phyloP scores from a whole-genome alignment of 2,113 vertebrate genomes.

The Theropithecus gelada region DNA sequence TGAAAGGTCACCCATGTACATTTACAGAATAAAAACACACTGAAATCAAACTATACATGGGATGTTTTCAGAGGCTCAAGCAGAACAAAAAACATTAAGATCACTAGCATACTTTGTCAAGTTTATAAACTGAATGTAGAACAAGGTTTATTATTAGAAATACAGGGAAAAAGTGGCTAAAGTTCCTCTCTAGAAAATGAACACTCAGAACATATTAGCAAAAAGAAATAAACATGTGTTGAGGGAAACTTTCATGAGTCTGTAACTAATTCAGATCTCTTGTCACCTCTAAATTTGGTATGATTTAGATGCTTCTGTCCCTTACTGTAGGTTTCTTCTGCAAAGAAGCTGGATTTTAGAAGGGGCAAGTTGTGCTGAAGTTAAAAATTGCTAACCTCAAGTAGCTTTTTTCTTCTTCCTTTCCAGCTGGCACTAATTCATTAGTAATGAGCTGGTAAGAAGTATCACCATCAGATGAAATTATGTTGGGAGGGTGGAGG shows the following conservation, averaged over 20 bases:
- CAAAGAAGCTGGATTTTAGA: not conserved
- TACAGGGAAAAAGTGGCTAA: not conserved
- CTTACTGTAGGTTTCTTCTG: not conserved
- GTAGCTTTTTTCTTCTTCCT: not conserved
- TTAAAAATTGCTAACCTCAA: not conserved
- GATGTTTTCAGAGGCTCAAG: not conserved
- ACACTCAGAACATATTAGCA: not conserved
- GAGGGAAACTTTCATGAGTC: not conserved
- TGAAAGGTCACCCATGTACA: not conserved
- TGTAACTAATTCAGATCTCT: not conserved
- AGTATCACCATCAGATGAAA: not conserved
- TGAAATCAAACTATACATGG: not conserved
- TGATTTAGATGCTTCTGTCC: not conserved
- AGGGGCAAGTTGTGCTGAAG: not conserved
- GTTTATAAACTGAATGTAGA: not conserved
- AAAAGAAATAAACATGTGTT: not conserved
- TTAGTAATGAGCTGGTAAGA: not conserved
- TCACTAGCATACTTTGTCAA: not conserved
- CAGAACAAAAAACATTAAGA: not conserved
- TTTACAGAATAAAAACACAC: not conserved
- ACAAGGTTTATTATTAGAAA: not conserved
- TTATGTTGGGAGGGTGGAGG: not conserved
- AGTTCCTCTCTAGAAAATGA: constrained; percentile 25
- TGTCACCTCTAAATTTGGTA: not conserved
- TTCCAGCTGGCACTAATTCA: not conserved